Percentiles rank a stretch among this genome's conserved stretches.
Conservation (phyloP, 2,888 invertebrate species). For the Miltochrista miniata region DNA sequence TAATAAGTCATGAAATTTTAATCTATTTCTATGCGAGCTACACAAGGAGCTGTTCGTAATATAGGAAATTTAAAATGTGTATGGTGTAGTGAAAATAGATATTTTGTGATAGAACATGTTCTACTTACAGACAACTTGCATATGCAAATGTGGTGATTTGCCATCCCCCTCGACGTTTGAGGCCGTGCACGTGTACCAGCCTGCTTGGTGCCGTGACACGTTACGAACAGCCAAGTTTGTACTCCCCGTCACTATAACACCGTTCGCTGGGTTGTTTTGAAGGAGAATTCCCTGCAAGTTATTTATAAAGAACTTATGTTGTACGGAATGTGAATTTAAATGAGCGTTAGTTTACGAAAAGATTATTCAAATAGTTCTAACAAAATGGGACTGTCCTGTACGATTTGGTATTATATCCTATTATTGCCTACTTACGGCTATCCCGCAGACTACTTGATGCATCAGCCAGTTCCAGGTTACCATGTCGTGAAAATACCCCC, state of each 20-base stretch:
- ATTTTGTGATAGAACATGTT: no score
- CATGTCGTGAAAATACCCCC: no score
- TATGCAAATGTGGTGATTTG: conserved; percentile 89
- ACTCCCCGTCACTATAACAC: conserved; percentile 92
- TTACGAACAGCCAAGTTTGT: conserved; percentile 90
- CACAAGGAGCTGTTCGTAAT: no score
- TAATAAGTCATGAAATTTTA: no score
- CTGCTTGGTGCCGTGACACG: conserved; percentile 91
- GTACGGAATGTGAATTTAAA: conserved; percentile 8
- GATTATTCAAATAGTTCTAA: not conserved
- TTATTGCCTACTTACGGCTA: no score
- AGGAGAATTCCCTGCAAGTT: conserved; percentile 88
- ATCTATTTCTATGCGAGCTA: no score
- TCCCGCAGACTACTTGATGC: no score
- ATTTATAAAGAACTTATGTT: conserved; percentile 4
- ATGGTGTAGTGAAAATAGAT: no score
- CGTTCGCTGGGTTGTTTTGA: conserved; percentile 91
- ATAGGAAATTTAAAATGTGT: no score
- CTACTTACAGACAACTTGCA: conserved; percentile 96
- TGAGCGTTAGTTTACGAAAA: conserved; percentile 2
- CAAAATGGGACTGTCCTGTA: not conserved
- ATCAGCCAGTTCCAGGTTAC: no score
- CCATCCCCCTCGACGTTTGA: conserved; percentile 97
- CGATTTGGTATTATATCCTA: no score
- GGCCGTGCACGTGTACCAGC: conserved; percentile 94